phyloP scores from a whole-genome alignment of 1,140 invertebrate genomes.

The Leptinotarsa defecta region DNA sequence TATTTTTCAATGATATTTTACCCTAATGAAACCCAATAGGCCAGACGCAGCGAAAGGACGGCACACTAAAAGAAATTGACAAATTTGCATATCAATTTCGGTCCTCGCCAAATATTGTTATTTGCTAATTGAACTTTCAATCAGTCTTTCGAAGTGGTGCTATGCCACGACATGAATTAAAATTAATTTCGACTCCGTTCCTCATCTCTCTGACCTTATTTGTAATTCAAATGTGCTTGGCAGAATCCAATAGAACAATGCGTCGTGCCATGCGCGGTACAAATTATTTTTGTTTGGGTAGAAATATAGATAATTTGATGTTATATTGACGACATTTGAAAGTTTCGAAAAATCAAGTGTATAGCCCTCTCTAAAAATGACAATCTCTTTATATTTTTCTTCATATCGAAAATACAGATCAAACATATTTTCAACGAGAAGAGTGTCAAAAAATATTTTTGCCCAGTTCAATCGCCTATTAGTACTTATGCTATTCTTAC shows the following conservation, averaged over 20 bases:
- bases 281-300: background rate
- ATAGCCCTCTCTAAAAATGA: too few relatives aligned
- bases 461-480: too few relatives aligned
- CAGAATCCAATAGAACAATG: slow-evolving; percentile 34
- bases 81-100: slow-evolving; percentile 44
- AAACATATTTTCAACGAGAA: too few relatives aligned
- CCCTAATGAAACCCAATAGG: background rate
- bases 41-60: background rate
- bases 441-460: too few relatives aligned
- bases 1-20: background rate
- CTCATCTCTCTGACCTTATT: slow-evolving; percentile 44
- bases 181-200: slow-evolving; percentile 46
- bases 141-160: slow-evolving; percentile 44
- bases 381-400: too few relatives aligned
- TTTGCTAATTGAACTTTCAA: slow-evolving; percentile 50
- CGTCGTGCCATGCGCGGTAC: background rate
- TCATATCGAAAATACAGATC: too few relatives aligned
- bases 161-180: slow-evolving; percentile 40
- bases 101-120: slow-evolving; percentile 47
- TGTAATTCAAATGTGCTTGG: slow-evolving; percentile 46
- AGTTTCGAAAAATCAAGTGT: too few relatives aligned
- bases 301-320: too few relatives aligned
- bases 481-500: too few relatives aligned
- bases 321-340: too few relatives aligned
- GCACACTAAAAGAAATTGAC: slow-evolving; percentile 16